phyloP scores from a whole-genome alignment of 2,888 invertebrate species.

The Malthinus flaveolus region DNA sequence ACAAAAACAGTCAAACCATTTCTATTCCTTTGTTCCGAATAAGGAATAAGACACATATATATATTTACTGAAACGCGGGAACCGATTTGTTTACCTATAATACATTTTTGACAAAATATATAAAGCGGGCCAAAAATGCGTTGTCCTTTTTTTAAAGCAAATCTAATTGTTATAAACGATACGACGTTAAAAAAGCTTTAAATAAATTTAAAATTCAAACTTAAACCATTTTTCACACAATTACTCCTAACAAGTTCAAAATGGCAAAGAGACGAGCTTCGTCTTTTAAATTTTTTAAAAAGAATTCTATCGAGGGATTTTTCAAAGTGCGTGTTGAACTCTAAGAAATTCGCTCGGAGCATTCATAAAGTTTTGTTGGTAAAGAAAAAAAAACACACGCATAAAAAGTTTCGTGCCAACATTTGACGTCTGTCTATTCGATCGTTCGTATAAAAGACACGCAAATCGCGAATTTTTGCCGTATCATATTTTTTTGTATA shows the following conservation, averaged over 20 bases:
- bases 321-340: conserved; percentile 21
- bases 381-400: conserved; percentile 15
- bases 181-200: no score
- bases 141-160: no score
- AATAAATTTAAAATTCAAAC: conserved; percentile 4
- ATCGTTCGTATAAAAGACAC: background rate
- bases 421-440: conserved; percentile 11
- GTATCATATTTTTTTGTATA: background rate
- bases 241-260: conserved; percentile 12
- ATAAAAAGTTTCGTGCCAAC: conserved; percentile 17
- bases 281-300: conserved; percentile 12
- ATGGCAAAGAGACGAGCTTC: conserved; percentile 4
- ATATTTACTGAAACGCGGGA: no score
- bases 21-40: no score
- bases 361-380: conserved; percentile 21
- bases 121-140: no score
- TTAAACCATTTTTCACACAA: background rate
- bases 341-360: conserved; percentile 18
- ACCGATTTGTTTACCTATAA: no score
- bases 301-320: conserved; percentile 15
- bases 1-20: no score
- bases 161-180: no score
- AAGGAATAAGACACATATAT: no score
- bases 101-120: no score
- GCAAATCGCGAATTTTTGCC: background rate